A percentile compares a stretch with the other conserved stretches of the same genome.
Evolutionary conservation across 1,140 invertebrate species (phyloP).

Genomic region (Calephelis virginiensis): DNA sequence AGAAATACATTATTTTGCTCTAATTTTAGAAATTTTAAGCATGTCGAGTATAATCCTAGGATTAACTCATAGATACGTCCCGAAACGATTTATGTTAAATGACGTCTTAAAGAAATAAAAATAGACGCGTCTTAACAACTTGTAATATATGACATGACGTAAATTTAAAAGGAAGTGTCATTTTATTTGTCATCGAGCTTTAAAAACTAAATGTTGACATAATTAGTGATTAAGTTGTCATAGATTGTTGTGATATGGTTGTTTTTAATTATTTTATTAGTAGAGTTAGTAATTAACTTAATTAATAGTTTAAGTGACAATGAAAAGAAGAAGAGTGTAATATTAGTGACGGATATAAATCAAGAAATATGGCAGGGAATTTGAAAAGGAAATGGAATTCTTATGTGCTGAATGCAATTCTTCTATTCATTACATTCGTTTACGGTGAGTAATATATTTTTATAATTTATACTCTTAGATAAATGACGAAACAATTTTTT

Average conservation of each 20-base stretch:
- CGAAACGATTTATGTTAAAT: constrained; percentile 47
- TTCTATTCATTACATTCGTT: constrained; percentile 62
- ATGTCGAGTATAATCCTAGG: constrained; percentile 46
- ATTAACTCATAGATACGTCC: constrained; percentile 32
- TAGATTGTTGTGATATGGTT: constrained; percentile 53
- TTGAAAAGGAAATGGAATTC: constrained; percentile 62
- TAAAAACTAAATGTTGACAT: constrained; percentile 62
- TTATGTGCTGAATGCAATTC: constrained; percentile 59
- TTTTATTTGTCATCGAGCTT: constrained; percentile 68
- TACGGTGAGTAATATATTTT: constrained; percentile 55
- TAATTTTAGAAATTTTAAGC: constrained; percentile 46
- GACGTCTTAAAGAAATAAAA: constrained; percentile 51
- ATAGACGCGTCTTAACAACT: constrained; percentile 46
- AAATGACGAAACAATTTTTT: no score
- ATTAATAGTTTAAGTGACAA: constrained; percentile 39
- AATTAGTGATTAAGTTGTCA: constrained; percentile 53
- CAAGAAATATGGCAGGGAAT: constrained; percentile 54
- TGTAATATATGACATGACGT: constrained; percentile 56
- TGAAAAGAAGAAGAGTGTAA: constrained; percentile 64
- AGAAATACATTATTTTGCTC: constrained; percentile 24
- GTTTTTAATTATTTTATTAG: constrained; percentile 21
- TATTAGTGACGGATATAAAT: constrained; percentile 13
- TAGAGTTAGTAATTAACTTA: constrained; percentile 13
- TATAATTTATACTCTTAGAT: not conserved
- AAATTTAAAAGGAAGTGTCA: constrained; percentile 58